Percentiles rank a stretch among this genome's conserved stretches.
Conservation (phyloP, 2,113 vertebrate genomes). For the Campylomormyrus tamandua region DNA sequence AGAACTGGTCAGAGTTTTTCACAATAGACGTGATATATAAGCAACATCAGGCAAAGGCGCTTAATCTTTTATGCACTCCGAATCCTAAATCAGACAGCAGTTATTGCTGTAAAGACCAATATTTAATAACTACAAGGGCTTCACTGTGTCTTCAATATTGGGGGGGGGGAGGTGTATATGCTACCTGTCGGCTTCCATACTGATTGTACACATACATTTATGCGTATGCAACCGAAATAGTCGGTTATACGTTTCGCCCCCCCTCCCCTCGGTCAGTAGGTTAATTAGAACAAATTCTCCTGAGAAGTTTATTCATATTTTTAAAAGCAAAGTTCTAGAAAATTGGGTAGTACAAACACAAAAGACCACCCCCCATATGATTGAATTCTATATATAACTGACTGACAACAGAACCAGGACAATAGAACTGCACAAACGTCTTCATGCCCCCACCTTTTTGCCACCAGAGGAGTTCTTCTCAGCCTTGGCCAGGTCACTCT, state of each 20-base stretch:
- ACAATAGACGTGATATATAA: not conserved
- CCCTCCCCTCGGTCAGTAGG: not conserved
- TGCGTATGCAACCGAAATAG: not conserved
- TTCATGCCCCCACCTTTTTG: conserved; percentile 74
- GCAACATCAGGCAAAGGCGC: not conserved
- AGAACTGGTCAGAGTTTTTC: conserved; percentile 8
- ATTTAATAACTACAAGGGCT: not conserved
- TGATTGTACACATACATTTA: not conserved
- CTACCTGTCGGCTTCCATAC: not conserved
- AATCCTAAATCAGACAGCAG: not conserved
- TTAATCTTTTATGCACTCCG: not conserved
- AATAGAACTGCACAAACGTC: not conserved
- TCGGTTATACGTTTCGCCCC: not conserved
- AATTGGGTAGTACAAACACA: not conserved
- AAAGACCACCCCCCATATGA: too few species aligned
- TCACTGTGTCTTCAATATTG: not conserved
- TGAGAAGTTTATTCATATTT: not conserved
- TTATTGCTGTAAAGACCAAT: not conserved
- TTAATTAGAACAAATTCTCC: not conserved
- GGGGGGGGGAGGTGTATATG: not conserved
- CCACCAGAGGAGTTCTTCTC: conserved; percentile 88
- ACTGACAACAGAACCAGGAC: not conserved
- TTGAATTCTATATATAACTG: not conserved
- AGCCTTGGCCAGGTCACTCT: conserved; percentile 81
- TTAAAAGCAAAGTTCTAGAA: not conserved